Evolutionary conservation across 2,888 invertebrate genomes (phyloP).

Genomic region (Napeogenes inachia): DNA sequence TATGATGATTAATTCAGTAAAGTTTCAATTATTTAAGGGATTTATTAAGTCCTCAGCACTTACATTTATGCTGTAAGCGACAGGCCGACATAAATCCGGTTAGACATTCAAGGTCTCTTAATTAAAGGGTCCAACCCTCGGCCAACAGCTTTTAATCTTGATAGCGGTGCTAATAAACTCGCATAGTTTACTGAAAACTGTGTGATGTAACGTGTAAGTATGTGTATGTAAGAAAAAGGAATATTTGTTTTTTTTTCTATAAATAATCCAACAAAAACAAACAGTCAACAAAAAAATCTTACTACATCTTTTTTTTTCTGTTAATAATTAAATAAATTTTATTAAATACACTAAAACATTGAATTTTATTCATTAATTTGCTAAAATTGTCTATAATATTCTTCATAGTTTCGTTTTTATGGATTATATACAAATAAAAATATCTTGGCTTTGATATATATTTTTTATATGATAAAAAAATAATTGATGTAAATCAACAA

Average conservation of each 20-base stretch:
- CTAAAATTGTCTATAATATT: too few relatives aligned
- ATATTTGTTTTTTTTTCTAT: neutral
- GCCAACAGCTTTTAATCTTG: conserved; percentile 56
- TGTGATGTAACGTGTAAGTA: conserved; percentile 5
- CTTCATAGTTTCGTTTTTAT: too few relatives aligned
- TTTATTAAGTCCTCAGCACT: conserved; percentile 23
- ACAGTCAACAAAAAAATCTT: neutral
- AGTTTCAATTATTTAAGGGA: conserved; percentile 20
- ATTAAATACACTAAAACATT: too few relatives aligned
- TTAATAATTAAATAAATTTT: too few relatives aligned
- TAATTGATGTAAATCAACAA: too few relatives aligned
- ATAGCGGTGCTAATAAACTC: conserved; percentile 53
- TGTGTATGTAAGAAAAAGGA: neutral
- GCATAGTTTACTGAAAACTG: conserved; percentile 39
- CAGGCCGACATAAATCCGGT: conserved; percentile 51
- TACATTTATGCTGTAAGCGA: conserved; percentile 41
- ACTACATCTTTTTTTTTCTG: too few relatives aligned
- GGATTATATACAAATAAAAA: too few relatives aligned
- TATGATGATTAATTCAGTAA: conserved; percentile 13
- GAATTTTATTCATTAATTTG: too few relatives aligned
- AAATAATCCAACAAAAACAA: neutral
- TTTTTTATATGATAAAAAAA: too few relatives aligned
- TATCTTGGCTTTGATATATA: too few relatives aligned
- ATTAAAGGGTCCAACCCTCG: conserved; percentile 56
- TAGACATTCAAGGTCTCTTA: conserved; percentile 52